Evolutionary conservation across 2,888 invertebrate species (phyloP).

Genomic region (Tyria jacobaeae): DNA sequence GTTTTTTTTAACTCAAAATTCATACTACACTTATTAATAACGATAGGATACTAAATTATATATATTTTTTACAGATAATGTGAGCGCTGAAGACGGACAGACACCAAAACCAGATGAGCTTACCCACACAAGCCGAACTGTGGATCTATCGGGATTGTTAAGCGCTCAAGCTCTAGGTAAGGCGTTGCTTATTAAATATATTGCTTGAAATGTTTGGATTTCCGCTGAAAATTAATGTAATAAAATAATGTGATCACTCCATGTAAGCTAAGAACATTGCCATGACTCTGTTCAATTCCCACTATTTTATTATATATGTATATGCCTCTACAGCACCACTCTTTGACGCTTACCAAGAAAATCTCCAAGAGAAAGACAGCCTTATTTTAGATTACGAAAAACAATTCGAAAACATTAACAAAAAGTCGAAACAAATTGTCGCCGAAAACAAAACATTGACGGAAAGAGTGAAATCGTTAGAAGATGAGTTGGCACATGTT

Average conservation of each 20-base stretch:
- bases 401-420: slow-evolving; percentile 90
- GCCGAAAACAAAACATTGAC: slow-evolving; percentile 90
- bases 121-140: slow-evolving; percentile 70
- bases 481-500: slow-evolving; percentile 68
- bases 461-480: slow-evolving; percentile 64
- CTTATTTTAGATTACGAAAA: slow-evolving; percentile 90
- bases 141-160: slow-evolving; percentile 82
- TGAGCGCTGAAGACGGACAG: slow-evolving; percentile 50
- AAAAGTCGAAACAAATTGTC: slow-evolving; percentile 90
- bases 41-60: no score
- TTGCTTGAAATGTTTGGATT: not conserved
- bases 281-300: not conserved
- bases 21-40: no score
- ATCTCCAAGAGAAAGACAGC: slow-evolving; percentile 91
- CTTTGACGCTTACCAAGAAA: slow-evolving; percentile 92
- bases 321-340: slow-evolving; percentile 86
- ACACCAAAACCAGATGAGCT: slow-evolving; percentile 57
- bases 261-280: no score
- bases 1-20: no score
- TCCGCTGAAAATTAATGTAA: not conserved
- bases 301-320: not conserved
- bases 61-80: slow-evolving; percentile 45
- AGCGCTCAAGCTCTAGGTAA: slow-evolving; percentile 88
- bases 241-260: no score
- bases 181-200: not conserved